Base-by-base conservation (phyloP, 1,140 invertebrate genomes). In the Drosophila dunni region DNA sequence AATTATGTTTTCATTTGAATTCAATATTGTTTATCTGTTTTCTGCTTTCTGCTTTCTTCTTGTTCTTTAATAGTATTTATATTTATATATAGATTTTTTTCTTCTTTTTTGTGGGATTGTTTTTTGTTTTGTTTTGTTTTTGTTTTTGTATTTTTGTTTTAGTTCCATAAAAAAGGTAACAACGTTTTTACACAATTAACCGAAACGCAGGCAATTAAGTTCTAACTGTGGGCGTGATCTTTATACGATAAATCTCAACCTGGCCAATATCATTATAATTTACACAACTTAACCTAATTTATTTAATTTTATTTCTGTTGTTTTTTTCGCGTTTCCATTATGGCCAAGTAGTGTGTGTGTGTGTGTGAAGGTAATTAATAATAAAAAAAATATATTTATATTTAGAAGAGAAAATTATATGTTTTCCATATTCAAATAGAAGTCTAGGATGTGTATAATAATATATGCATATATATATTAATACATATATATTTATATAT, bases 111-210 rank as follows among this genome's bases (percentile, higher is more conserved):
- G 77, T 75, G 60, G 60, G 58, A 64, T 78, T 61, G 29, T 11
- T 40, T 67, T 50, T 78, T 66, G 51, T n/a, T 81, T 46, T 81
- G 44, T 64, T 68, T n/a, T n/a, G n/a, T 20, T 74, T 34, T 50
- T 29, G 0, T 40, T 15, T 53, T 38, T 79, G 24, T 62, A 40
- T 15, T 53, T 67, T 61, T 29, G 45, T 61, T 29, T 75, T 64
- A 66, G 53, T 69, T 88, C 36, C 48, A 74, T 88, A 88, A 80
- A 86, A 88, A 88, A 61, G 74, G 64, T 85, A 85, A 86, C 82
- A 85, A 86, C 64, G 65, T 88, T 85, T 85, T 78, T 85, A 85
- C 82, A 85, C 72, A 88, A 86, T 45, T 79, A 88, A 86, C 75
- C 71, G 65, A 85, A 86, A 75, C 68, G 76, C 76, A 77, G 77